Base-by-base conservation (phyloP, 2,888 invertebrate species). In the Acrobasis repandana region DNA sequence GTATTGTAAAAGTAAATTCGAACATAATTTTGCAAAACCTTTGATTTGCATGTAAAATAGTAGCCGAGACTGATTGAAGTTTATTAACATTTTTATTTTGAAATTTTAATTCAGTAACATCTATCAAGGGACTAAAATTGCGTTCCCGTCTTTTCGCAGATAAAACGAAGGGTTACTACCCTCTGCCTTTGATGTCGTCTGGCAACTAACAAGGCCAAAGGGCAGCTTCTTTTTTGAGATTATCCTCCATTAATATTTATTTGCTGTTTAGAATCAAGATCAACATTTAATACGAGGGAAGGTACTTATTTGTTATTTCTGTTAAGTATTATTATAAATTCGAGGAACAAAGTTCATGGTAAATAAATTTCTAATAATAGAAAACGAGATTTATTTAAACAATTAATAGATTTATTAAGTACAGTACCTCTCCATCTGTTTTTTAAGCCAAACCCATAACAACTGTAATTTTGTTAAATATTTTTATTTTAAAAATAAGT, bases 41-140 rank as follows among this genome's bases (percentile, higher is more conserved):
- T 50, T 50, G n/a, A 28, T 2, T 50, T 50, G 14, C 50, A 43
- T 43, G 43, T n/a, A 43, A 43, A 43, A 43, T 43, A 43, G 43
- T 43, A 43, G n/a, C 43, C 6, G 14, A 14, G 43, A 5, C 14
- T 43, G 43, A 43, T 43, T 43, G 43, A 14, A 43, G 43, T 43
- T 43, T 43, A 43, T 43, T 38, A 43, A 43, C 43, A 43, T 43
- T 43, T 28, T 43, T 43, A n/a, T 43, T 14, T n/a, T 43, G 43
- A 43, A n/a, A 43, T 43, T 43, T 43, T 43, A 14, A 43, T 43
- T 43, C 43, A 10, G 43, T n/a, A 43, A 43, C 43, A 43, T 43
- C 43, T 43, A 43, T 43, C 14, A 43, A 43, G 43, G 43, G 43
- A 43, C 43, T 43, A 43, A 43, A 43, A 14, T 14, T 43, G 11